These are phyloP conservation scores for Embidobia sp. DNA, from an alignment of 2,888 invertebrate species.

Conservation along the genomic window DNA sequence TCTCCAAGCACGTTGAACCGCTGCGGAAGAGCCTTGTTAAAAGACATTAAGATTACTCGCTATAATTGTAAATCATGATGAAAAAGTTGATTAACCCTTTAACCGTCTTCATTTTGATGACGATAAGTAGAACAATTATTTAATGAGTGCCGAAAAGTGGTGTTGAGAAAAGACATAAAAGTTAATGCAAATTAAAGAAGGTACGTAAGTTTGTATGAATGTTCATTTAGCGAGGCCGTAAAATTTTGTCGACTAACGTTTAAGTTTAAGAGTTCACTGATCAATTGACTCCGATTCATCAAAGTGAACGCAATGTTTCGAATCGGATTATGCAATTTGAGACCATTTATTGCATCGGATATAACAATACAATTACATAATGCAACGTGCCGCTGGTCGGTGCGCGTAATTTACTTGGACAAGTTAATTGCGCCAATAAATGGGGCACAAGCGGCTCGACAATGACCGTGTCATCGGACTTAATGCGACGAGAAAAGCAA, in stretches of 20 bases:
- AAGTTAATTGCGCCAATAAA: constrained; percentile 56
- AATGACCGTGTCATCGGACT: constrained; percentile 60
- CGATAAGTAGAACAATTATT: neutral
- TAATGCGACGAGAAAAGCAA: constrained; percentile 40
- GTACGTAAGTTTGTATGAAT: no score
- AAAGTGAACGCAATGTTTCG: constrained; percentile 21
- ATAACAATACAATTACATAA: constrained; percentile 49
- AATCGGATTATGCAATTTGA: constrained; percentile 40
- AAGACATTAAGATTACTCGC: constrained; percentile 29
- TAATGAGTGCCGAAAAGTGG: no score
- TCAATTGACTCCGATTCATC: neutral
- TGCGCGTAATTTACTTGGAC: constrained; percentile 38
- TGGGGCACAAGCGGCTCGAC: constrained; percentile 50
- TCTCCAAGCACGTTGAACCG: neutral
- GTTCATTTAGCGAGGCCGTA: no score
- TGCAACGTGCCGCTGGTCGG: constrained; percentile 19
- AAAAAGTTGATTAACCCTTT: constrained; percentile 23
- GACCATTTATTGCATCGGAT: constrained; percentile 34
- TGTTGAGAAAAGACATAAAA: no score
- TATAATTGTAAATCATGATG: constrained; percentile 14
- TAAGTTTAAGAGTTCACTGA: no score
- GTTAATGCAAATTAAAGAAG: no score
- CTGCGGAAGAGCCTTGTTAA: constrained; percentile 37
- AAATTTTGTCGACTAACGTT: no score
- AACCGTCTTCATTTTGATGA: neutral